Percentiles rank a stretch among this genome's conserved stretches.
Conservation (phyloP, 2,888 invertebrate genomes). For the Cheilosia urbana region DNA sequence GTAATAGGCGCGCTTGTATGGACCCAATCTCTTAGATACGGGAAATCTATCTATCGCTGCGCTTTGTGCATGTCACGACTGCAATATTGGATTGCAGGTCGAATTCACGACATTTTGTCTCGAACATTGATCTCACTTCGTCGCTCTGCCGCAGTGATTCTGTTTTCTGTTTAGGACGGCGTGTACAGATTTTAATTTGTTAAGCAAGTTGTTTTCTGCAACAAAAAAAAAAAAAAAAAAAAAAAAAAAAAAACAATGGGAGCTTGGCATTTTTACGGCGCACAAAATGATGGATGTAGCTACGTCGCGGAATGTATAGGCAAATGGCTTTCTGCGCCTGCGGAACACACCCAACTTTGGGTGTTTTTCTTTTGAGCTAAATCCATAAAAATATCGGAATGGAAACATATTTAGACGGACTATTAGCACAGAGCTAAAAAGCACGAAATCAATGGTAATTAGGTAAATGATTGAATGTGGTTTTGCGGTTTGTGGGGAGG, state of each 20-base stretch:
- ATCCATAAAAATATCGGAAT: constrained; percentile 23
- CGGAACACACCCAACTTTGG: constrained; percentile 62
- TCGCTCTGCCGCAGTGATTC: neutral
- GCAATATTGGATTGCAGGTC: constrained; percentile 45
- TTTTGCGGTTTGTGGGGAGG: constrained; percentile 21
- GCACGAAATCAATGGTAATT: constrained; percentile 67
- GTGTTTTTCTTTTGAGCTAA: constrained; percentile 8
- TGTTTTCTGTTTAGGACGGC: neutral
- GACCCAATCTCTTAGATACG: constrained; percentile 15
- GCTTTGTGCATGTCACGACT: constrained; percentile 71
- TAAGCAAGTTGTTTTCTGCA: constrained; percentile 11
- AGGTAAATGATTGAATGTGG: constrained; percentile 62
- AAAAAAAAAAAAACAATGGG: constrained; percentile 54
- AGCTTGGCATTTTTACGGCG: constrained; percentile 64
- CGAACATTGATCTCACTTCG: constrained; percentile 46
- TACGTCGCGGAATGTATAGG: neutral
- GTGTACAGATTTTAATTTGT: constrained; percentile 39
- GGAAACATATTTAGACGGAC: constrained; percentile 42
- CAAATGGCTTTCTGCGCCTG: constrained; percentile 23
- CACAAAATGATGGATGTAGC: constrained; percentile 59
- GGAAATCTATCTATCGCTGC: constrained; percentile 58
- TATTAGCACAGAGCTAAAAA: constrained; percentile 47
- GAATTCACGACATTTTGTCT: constrained; percentile 42
- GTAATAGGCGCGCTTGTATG: constrained; percentile 34
- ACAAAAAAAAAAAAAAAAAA: too few relatives aligned